Conservation (phyloP, 1,140 invertebrate species). For the Aphelenchoides avenae region DNA sequence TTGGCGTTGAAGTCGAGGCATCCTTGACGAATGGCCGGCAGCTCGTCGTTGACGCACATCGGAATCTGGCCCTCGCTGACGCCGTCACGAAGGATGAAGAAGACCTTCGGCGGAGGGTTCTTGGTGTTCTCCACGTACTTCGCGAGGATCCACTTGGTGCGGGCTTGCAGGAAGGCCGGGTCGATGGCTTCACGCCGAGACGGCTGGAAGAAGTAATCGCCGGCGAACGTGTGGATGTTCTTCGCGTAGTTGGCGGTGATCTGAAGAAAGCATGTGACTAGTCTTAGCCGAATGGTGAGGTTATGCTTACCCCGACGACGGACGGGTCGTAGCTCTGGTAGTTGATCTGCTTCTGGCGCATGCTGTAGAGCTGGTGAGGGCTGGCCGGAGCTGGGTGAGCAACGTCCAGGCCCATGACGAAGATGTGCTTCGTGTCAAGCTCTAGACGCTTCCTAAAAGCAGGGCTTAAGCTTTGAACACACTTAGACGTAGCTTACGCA, state of each 20-base stretch:
- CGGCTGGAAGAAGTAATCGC: conserved; percentile 36
- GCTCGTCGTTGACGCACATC: conserved; percentile 14
- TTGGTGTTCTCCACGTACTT: conserved; percentile 25
- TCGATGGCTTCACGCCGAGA: conserved; percentile 29
- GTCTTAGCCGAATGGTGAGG: too few relatives aligned
- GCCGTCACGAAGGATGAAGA: conserved; percentile 35
- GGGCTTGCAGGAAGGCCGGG: conserved; percentile 5
- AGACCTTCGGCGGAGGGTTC: conserved; percentile 16
- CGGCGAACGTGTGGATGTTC: conserved; percentile 28
- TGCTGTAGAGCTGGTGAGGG: conserved; percentile 3
- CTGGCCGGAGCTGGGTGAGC: conserved; percentile 20
- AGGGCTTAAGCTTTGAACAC: neutral
- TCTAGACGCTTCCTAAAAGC: conserved; percentile 20
- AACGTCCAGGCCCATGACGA: conserved; percentile 23
- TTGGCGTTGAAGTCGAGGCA: neutral
- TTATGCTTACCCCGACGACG: neutral
- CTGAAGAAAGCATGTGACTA: neutral
- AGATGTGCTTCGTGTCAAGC: conserved; percentile 12
- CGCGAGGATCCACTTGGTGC: conserved; percentile 15
- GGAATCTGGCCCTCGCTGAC: conserved; percentile 31
- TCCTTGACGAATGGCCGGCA: conserved; percentile 5
- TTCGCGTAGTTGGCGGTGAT: conserved; percentile 29
- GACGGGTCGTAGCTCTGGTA: neutral
- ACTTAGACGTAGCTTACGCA: conserved; percentile 9
- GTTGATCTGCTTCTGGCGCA: too few relatives aligned